Base-by-base conservation (phyloP, 2,888 invertebrate genomes). In the Eurytoma californica region DNA sequence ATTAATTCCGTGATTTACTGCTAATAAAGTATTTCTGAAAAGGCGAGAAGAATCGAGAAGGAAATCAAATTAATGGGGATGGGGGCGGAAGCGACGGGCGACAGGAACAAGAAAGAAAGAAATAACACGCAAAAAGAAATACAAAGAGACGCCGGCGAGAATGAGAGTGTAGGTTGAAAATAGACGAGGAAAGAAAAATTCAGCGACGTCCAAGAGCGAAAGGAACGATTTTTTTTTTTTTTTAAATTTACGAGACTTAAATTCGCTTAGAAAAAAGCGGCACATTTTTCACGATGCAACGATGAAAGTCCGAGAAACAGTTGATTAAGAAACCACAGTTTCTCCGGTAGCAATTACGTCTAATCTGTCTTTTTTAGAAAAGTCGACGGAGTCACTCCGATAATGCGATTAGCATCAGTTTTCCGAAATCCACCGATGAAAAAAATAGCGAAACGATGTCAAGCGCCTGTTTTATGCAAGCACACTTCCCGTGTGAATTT, bases 21-120 rank as follows among this genome's bases (percentile, higher is more conserved):
- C 51, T 61, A 51, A 51, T 30, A 61, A 51, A 58, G 39, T 39
- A 63, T 58, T 53, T n/a, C 16, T 63, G 28, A 14, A 47, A 58
- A 60, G 9, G 53, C 20, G 39, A 14, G 39, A n/a, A 51, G 51
- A 49, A 28, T 70, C 12, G 3, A 49, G 47, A 28, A 60, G 14
- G 28, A 69, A 39, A 47, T 61, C 13, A 39, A 49, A 76, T 63
- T 69, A 9, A 55, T 63, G 16, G 39, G 3, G 7, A 69, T 57
- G 28, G 55, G 28, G n/a, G 24, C 24, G 55, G 47, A 57, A 69
- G 47, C 20, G 20, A 68, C 60, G 55, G 16, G 60, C 58, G 28
- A 39, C 55, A 39, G 39, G 5, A 39, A 60, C 14, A 30, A 68
- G 39, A 7, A 30, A 49, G 60, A 49, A 30, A 5, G 14, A 65